A percentile compares a stretch with the other conserved stretches of the same genome.
Evolutionary conservation across 1,140 invertebrate species (phyloP).

Genomic region (Neodiprion lecontei): DNA sequence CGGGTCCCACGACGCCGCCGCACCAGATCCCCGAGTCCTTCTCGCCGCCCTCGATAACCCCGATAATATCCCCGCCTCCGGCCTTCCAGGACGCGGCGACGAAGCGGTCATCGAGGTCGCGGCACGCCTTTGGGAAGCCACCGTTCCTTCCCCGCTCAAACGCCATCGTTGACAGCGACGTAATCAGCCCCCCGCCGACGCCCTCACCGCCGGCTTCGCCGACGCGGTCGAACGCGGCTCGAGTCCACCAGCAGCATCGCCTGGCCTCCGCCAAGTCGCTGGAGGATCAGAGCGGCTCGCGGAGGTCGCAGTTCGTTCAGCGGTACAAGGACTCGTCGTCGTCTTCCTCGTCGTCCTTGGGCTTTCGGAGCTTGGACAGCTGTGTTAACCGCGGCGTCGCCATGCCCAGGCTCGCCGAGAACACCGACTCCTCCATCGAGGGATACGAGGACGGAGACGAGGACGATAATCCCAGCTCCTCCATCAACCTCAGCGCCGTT

Average conservation of each 20-base stretch:
- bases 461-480: slow-evolving; percentile 61
- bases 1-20: slow-evolving; percentile 53
- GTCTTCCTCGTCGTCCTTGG: slow-evolving; percentile 65
- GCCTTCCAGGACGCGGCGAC: slow-evolving; percentile 65
- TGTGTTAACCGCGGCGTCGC: slow-evolving; percentile 52
- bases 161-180: slow-evolving; percentile 64
- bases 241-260: slow-evolving; percentile 45
- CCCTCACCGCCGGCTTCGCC: slow-evolving; percentile 42
- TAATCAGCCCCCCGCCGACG: slow-evolving; percentile 62
- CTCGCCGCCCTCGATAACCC: slow-evolving; percentile 65
- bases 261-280: slow-evolving; percentile 65
- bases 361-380: slow-evolving; percentile 66
- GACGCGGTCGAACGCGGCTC: slow-evolving; percentile 28
- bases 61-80: slow-evolving; percentile 69
- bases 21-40: slow-evolving; percentile 59
- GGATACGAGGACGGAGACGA: slow-evolving; percentile 67
- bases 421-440: slow-evolving; percentile 65
- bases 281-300: slow-evolving; percentile 61
- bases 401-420: slow-evolving; percentile 65
- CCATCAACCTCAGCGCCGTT: slow-evolving; percentile 50
- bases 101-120: slow-evolving; percentile 39
- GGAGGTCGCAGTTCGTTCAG: slow-evolving; percentile 61
- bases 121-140: slow-evolving; percentile 52
- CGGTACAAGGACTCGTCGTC: slow-evolving; percentile 64
- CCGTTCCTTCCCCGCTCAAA: slow-evolving; percentile 65